Evolutionary conservation across 2,113 vertebrate genomes (phyloP).

Genomic region (Butorides virescens): DNA sequence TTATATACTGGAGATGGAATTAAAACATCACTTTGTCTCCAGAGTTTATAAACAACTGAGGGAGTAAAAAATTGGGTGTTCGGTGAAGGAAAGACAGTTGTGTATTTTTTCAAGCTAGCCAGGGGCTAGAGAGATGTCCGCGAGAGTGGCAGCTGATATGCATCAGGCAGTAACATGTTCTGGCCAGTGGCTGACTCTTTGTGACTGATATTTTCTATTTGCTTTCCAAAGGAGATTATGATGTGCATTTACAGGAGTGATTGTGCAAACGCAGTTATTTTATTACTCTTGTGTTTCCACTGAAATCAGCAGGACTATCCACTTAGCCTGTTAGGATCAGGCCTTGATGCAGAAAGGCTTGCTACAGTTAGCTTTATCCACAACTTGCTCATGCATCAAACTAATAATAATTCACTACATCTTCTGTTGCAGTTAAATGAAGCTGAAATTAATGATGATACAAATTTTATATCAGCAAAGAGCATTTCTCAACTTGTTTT

Average conservation of each 20-base stretch:
- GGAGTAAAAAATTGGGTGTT: slow-evolving; percentile 78
- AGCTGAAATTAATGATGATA: not conserved
- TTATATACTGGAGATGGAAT: slow-evolving; percentile 77
- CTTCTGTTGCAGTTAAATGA: not conserved
- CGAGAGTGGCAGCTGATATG: slow-evolving; percentile 73
- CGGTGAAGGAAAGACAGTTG: slow-evolving; percentile 77
- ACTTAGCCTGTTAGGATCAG: not conserved
- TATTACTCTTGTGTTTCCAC: slow-evolving; percentile 1
- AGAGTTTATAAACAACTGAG: slow-evolving; percentile 77
- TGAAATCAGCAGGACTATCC: not conserved
- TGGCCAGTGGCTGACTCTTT: slow-evolving; percentile 41
- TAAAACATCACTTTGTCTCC: slow-evolving; percentile 77
- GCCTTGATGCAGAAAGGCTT: not conserved
- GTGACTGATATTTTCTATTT: slow-evolving; percentile 43
- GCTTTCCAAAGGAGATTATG: slow-evolving; percentile 60
- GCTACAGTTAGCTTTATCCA: not conserved
- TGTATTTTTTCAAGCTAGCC: slow-evolving; percentile 79
- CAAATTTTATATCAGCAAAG: not conserved
- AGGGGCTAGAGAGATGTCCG: slow-evolving; percentile 66
- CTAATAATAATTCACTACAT: not conserved
- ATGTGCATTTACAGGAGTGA: slow-evolving; percentile 14
- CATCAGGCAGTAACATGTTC: slow-evolving; percentile 60
- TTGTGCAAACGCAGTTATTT: not conserved
- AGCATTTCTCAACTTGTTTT: not conserved
- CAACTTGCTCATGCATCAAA: not conserved